Base-by-base conservation (phyloP, 2,888 invertebrate species). In the Seira ritae region DNA sequence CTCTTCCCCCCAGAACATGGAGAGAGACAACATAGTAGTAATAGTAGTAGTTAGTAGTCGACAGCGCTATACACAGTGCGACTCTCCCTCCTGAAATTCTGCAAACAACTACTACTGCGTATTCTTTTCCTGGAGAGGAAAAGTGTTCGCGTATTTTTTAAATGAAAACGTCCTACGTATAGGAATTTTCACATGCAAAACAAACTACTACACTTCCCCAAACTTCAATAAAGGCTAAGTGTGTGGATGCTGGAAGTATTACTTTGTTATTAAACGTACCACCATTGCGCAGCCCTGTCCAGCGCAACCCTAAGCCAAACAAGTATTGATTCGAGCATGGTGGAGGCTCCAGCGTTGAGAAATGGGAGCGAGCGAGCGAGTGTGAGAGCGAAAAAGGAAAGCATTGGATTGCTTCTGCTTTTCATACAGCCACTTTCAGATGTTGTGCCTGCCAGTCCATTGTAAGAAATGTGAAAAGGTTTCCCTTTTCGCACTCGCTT, bases 301-400 rank as follows among this genome's bases (percentile, higher is more conserved):
- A 76, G 85, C 85, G 85, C 85, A 84, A 84, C 77, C 75, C 83
- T 78, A 86, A 60, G 80, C 80, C 85, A 85, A 85, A 84, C 85
- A 78, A 86, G 85, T 86, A 86, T 86, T 86, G 86, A 86, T 86
- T 86, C 83, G 80, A 74, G 76, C 71, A 75, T 75, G 79, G 20
- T 50, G 17, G 75, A 75, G 60, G 22, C 68, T 76, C 19, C 17
- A n/a, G 15, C 23, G 24, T 22, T 23, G 17, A 50, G 68, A 24
- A 42, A 69, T 62, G 62, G 70, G 77, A 60, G 62, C 70, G 55
- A 80, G 80, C 55, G 50, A 80, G 42, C n/a, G 55, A 50, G 80
- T 46, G 69, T 22, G 62, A 60, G 6, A 67, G 22, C 19, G 24
- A 12, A 60, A 60, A 60, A n/a, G 12, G 42, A 42, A 42, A 42